Base-by-base conservation (phyloP, 2,888 invertebrate species). In the Celastrina argiolus region DNA sequence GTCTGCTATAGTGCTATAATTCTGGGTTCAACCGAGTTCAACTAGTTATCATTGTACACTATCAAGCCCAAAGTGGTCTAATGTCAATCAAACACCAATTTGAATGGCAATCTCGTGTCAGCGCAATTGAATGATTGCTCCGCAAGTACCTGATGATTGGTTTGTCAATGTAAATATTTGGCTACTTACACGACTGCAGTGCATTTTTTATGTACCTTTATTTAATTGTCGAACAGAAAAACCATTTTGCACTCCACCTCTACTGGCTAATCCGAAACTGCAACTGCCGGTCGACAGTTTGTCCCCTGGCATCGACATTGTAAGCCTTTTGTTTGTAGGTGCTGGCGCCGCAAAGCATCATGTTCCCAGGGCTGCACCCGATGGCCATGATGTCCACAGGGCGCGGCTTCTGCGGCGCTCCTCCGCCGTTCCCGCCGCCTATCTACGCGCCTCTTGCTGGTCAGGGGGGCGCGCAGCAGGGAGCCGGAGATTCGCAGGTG, bases 351-450 rank as follows among this genome's bases (percentile, higher is more conserved):
- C 97, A 97, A 85, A 96, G 96, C 83, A 95, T 97, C 89, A 97
- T 97, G 97, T 98, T 97, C 92, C 97, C 98, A 70, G 97, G 97
- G 14, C 92, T 97, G 70, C 98, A 97, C 88, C 97, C 97, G 5
- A 97, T 97, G 97, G 97, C 97, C 64, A 97, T 97, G 97, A 97
- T 97, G 97, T 97, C 97, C 61, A 95, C 96, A 65, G 95, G 94
- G 73, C 91, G 92, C 69, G 88, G 90, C n/a, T 92, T 87, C 76
- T 92, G 91, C 74, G 92, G 92, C 34, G 92, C 92, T 14, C 92
- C 92, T 51, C 91, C 92, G 34, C 89, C 92, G 0, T 92, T 90
- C 82, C 91, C 88, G 67, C 91, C 89, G 72, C 90, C 86, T 74
- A 93, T 87, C 76, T 93, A 91, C 71, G 84, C 91, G 68, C 91